These are phyloP conservation scores for cat (Felis catus) DNA, from an alignment of 2,113 vertebrate species.

Conservation along the genomic window DNA sequence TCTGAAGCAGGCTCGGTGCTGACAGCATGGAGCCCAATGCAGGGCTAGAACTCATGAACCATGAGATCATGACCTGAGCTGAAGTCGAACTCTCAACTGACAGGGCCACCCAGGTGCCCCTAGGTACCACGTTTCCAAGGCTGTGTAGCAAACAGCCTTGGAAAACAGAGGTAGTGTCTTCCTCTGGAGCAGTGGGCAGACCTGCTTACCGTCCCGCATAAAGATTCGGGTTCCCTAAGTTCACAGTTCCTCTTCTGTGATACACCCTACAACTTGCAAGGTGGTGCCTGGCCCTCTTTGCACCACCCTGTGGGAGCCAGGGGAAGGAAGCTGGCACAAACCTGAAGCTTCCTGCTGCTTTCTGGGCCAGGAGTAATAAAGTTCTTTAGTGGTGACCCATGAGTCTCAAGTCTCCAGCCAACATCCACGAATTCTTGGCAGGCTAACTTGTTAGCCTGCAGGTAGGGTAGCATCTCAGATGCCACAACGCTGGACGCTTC, in stretches of 20 bases:
- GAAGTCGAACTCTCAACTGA: too few relatives aligned
- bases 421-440: not conserved
- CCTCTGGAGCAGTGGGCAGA: not conserved
- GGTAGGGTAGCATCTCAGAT: not conserved
- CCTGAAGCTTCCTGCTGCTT: not conserved
- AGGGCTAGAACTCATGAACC: too few relatives aligned
- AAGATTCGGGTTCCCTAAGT: not conserved
- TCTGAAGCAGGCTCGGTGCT: too few relatives aligned
- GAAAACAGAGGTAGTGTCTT: not conserved
- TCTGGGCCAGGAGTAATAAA: not conserved
- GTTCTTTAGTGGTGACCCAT: not conserved
- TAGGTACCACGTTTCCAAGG: not conserved
- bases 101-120: too few relatives aligned
- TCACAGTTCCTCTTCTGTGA: not conserved
- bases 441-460: not conserved
- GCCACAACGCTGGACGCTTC: not conserved
- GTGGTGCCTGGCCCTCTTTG: not conserved
- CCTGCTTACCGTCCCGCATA: too few relatives aligned
- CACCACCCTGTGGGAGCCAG: not conserved
- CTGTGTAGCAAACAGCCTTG: not conserved
- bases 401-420: not conserved
- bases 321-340: not conserved
- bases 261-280: rapidly evolving
- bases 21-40: too few relatives aligned
- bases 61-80: too few relatives aligned